Base-by-base conservation (phyloP, 2,888 invertebrate species). In the Drosophila lacicola region DNA sequence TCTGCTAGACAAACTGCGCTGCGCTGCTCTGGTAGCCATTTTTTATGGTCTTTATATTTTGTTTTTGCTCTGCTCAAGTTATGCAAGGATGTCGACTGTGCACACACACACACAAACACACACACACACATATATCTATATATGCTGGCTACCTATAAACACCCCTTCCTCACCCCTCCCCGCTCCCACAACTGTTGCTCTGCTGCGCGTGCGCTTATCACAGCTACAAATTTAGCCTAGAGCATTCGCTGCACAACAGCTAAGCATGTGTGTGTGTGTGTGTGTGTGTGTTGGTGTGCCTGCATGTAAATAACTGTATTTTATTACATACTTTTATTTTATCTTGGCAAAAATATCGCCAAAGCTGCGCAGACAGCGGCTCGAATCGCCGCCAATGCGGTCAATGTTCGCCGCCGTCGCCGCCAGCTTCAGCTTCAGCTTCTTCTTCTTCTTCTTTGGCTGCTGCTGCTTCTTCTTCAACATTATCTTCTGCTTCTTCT, bases 241-340 rank as follows among this genome's bases (percentile, higher is more conserved):
- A 83, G 83, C 83, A 55, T 44, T 64, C 78, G 78, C 14, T 45
- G 55, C 78, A 78, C 80, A 78, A 75, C 29, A 8, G 29, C 29
- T 29, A 29, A 29, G 29, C 78, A 75, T 49, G 21, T 63, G 11
- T 8, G 21, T 41, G 13, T 47, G 45, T 62, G 47, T 50, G 34
- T 39, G 29, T 42, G 21, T 29, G n/a, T 72, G 70, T 60, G 45
- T 62, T 57, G 54, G 49, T 57, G 19, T 41, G 44, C 37, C 77
- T 76, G 82, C 82, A 83, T 83, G 83, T 83, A 86, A 83, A 83
- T 86, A 84, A 84, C 83, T 86, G 83, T 84, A 84, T 84, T 84
- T 86, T 84, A 84, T 84, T 84, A 76, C 75, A 76, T 76, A 86
- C 83, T 84, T 84, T 84, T 84, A 84, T 84, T 86, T 84, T 84